Percentiles rank a stretch among this genome's conserved stretches.
phyloP scores from a whole-genome alignment of 2,797 vertebrate species.

The Phylloscopus collybita region DNA sequence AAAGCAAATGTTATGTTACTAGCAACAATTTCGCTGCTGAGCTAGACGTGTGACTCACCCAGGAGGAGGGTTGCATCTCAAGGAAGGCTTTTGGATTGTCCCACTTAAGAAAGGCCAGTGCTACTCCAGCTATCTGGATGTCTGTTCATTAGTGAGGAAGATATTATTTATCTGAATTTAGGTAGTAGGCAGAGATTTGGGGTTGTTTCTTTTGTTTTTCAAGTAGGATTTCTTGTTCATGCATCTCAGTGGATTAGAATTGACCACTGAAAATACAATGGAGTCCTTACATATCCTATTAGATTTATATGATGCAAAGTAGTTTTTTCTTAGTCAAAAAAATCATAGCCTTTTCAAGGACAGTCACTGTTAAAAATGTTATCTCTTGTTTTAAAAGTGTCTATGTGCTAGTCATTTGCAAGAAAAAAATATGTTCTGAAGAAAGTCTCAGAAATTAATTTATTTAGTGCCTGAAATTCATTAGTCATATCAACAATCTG shows the following conservation, averaged over 20 bases:
- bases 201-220: not conserved
- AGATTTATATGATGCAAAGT: not conserved
- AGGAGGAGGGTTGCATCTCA: not conserved
- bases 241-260: not conserved
- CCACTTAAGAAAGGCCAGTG: rapidly evolving
- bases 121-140: not conserved
- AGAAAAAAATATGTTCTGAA: not conserved
- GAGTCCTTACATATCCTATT: not conserved
- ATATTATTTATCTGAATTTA: not conserved
- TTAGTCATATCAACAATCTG: not conserved
- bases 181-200: not conserved
- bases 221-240: not conserved
- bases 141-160: not conserved
- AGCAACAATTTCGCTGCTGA: not conserved
- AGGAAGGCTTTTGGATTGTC: not conserved
- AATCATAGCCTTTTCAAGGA: not conserved
- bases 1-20: not conserved
- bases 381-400: not conserved
- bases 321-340: not conserved
- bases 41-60: not conserved
- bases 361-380: not conserved
- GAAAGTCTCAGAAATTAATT: not conserved
- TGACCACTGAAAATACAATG: not conserved
- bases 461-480: not conserved
- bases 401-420: not conserved